Base-by-base conservation (phyloP, 2,888 invertebrate species). In the Diplazon laetatorius region DNA sequence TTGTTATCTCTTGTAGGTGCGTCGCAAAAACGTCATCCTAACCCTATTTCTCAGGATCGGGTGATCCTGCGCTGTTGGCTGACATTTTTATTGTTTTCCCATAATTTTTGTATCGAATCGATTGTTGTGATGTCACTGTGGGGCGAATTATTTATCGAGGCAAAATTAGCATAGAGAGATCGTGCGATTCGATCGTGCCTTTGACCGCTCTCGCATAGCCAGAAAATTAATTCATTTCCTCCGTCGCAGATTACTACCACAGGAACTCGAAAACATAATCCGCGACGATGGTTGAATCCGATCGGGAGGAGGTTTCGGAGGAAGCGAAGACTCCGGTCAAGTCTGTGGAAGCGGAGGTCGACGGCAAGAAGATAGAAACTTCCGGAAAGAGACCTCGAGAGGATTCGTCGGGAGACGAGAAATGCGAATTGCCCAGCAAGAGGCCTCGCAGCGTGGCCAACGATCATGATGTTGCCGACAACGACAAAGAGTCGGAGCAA, bases 271-370 rank as follows among this genome's bases (percentile, higher is more conserved):
- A 22, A 20, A 14, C 35, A 59, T 69, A 8, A 44, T 62, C 50
- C 10, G 60, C 35, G 50, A 83, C 78, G 80, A 89, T 89, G 89
- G 81, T 87, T 16, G 87, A 87, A 75, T 85, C 87, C 1, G 87
- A 88, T 80, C 86, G 84, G 42, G 85, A 83, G 20, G 83, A 83
- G 48, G 76, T 82, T 57, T 70, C 81, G 1, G 69, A 66, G 50
- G 69, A 82, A 9, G 75, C 77, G 20, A 83, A 78, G 65, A 70
- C 81, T 0, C 37, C 71, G 35, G 52, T 37, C 5, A 55, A 63
- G 39, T 52, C 75, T 1, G 75, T 18, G 0, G 73, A 37, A 10
- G 62, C 22, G 0, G 69, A 75, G 2, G 25, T n/a, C 1, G 80
- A 80, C 2, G 35, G 1, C 5, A 79, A 78, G n/a, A 81, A 81